phyloP scores from a whole-genome alignment of 2,113 vertebrate species.

The Ornithorhynchus anatinus region DNA sequence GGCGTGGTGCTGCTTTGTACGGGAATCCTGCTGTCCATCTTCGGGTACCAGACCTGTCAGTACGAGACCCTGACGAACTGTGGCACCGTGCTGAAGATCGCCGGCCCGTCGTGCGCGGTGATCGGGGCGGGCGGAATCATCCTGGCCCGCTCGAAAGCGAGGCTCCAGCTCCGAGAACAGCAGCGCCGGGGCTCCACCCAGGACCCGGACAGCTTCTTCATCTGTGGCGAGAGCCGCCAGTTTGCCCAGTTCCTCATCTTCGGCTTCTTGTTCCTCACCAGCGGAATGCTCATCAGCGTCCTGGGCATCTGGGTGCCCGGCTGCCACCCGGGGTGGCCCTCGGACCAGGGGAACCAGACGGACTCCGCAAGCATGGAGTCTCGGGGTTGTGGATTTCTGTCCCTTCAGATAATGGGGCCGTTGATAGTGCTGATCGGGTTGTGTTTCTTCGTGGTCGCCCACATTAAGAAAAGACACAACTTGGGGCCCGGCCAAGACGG shows the following conservation, averaged over 20 bases:
- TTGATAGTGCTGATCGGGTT: conserved; percentile 77
- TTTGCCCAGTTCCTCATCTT: conserved; percentile 79
- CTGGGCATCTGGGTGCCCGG: conserved; percentile 79
- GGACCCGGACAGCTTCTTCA: conserved; percentile 55
- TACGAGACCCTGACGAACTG: conserved; percentile 58
- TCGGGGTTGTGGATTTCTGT: conserved; percentile 72
- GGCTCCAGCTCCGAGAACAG: conserved; percentile 58
- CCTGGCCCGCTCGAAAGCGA: conserved; percentile 72
- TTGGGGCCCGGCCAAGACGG: conserved; percentile 58
- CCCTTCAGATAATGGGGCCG: conserved; percentile 80
- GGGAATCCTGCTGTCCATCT: conserved; percentile 75
- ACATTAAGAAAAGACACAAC: conserved; percentile 74
- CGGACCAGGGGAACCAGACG: conserved; percentile 59
- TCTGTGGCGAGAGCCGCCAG: conserved; percentile 73
- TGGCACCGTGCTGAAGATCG: conserved; percentile 64
- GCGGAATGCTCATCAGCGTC: conserved; percentile 77
- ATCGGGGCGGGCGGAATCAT: conserved; percentile 67
- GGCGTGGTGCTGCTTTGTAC: conserved; percentile 68
- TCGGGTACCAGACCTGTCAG: conserved; percentile 73
- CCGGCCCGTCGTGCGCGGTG: conserved; percentile 66
- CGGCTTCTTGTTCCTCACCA: conserved; percentile 76
- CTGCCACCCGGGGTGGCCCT: conserved; percentile 57
- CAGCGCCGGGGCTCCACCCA: conserved; percentile 47
- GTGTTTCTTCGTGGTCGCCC: conserved; percentile 78
- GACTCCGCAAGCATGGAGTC: conserved; percentile 18